Evolutionary conservation across 2,888 invertebrate genomes (phyloP), one percentile per base, ranked within the genome.

Genomic region (Slavum lentiscoides): DNA sequence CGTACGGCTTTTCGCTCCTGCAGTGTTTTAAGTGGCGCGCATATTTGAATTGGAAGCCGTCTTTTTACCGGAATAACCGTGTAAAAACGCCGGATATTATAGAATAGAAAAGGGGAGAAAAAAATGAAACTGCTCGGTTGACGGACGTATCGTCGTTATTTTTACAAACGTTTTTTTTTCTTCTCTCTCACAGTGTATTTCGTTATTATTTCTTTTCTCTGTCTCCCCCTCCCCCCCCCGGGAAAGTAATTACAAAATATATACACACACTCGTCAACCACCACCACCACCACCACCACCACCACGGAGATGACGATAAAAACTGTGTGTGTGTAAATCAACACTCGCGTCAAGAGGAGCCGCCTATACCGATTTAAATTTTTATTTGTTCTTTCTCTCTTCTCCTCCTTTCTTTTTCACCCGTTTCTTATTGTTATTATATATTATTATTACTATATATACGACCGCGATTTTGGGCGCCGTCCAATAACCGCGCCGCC

Each of bases 281-380:
- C 7, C 43, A 43, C 39, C 7, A 3, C 7, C 39, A 7, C 7
- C 39, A 39, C 39, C n/a, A n/a, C n/a, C n/a, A n/a, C 8, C 43
- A 9, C 8, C 8, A 43, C 69, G 53, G 75, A 59, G 69, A 62
- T 68, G 75, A 68, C 67, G 49, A 59, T 76, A 68, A 76, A 76
- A 76, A 76, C 67, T 76, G 67, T 75, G 58, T 43, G 43, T 67
- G 58, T 59, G 67, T 59, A 76, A 76, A 76, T 76, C 75, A 76
- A 76, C 75, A 59, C 67, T 39, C 66, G 23, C 55, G 39, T 64
- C n/a, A n/a, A n/a, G n/a, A n/a, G 37, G n/a, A 66, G 64, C 55
- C 62, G 21, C 53, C 7, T 59, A 59, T 66, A 66, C 64, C 66
- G 74, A 75, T 66, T 75, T 66, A 75, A 58, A 49, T 76, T 75